A percentile compares a stretch with the other conserved stretches of the same genome.
Conservation (phyloP, 2,113 vertebrate genomes). For the Nothocercus julius region DNA sequence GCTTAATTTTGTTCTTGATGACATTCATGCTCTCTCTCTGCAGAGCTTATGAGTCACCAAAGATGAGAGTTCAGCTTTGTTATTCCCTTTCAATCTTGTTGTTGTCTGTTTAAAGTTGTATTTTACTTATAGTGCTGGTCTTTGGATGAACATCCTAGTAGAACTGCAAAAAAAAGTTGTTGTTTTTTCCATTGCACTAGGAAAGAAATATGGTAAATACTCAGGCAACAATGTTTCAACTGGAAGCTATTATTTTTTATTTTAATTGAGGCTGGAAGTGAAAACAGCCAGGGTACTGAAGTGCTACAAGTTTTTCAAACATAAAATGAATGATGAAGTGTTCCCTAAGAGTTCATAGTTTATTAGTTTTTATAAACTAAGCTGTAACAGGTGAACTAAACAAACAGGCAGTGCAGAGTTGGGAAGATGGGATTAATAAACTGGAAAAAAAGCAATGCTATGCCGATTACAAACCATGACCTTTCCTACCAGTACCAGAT, state of each 20-base stretch:
- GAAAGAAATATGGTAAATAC: background rate
- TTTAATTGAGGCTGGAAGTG: background rate
- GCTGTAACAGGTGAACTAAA: background rate
- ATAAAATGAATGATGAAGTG: background rate
- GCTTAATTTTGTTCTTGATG: background rate
- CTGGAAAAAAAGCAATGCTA: background rate
- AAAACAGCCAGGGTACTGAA: background rate
- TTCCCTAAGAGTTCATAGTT: background rate
- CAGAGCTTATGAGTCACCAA: background rate
- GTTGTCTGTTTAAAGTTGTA: background rate
- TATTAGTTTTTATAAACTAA: background rate
- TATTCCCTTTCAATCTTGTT: background rate
- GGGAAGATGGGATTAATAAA: background rate
- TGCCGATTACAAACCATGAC: background rate
- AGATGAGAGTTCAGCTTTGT: background rate
- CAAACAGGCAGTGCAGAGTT: background rate
- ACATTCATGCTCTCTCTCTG: background rate
- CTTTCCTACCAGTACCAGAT: background rate
- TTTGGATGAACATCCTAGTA: background rate
- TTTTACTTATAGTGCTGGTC: background rate
- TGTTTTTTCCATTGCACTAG: background rate
- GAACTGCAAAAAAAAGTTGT: background rate
- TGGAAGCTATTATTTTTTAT: slow-evolving; percentile 6
- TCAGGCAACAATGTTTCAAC: background rate
- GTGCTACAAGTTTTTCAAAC: background rate